Base-by-base conservation (phyloP, 2,888 invertebrate species). In the Polydrusus cervinus region DNA sequence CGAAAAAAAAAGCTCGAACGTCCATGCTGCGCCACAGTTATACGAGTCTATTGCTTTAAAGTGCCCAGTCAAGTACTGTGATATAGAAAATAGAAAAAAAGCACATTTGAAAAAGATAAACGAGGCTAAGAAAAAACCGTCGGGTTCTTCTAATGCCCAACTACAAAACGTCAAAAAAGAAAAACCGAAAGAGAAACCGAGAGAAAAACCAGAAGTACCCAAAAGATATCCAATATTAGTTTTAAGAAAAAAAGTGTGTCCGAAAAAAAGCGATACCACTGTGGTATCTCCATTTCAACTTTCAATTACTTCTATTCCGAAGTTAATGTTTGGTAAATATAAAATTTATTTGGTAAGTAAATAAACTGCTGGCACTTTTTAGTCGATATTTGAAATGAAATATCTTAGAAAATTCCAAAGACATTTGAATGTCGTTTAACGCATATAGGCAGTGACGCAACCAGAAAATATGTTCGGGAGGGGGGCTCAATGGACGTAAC, bases 11-110 rank as follows among this genome's bases (percentile, higher is more conserved):
- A 20, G 20, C 25, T 18, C 43, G 8, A 49, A 38, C 9, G 6
- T 13, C 11, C 10, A 55, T 5, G n/a, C 18, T 20, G 18, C 3
- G n/a, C 7, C 14, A 11, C 3, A 20, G 7, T 43, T 67, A 57
- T 49, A 64, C 16, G 47, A 64, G 16, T 49, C 49, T n/a, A 34
- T 47, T 9, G 11, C 18, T 10, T 49, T 49, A 38, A 67, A 68
- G 25, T 68, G 65, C 14, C 68, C 73, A 14, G 45, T 38, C 2
- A 65, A 45, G 13, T 71, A 71, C 18, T 71, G 71, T 18, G 71
- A 64, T 45, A 51, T 71, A 30, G 65, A 40, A n/a, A 71, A 30
- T 14, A 38, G 53, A 13, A 45, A 34, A 38, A 14, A 18, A 10
- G 6, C 11, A 25, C n/a, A 62, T 30, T 30, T 47, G 7, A 1